A percentile compares a stretch with the other conserved stretches of the same genome.
Conservation (phyloP, 1,140 invertebrate genomes). For the Drosophila parabipectinata region DNA sequence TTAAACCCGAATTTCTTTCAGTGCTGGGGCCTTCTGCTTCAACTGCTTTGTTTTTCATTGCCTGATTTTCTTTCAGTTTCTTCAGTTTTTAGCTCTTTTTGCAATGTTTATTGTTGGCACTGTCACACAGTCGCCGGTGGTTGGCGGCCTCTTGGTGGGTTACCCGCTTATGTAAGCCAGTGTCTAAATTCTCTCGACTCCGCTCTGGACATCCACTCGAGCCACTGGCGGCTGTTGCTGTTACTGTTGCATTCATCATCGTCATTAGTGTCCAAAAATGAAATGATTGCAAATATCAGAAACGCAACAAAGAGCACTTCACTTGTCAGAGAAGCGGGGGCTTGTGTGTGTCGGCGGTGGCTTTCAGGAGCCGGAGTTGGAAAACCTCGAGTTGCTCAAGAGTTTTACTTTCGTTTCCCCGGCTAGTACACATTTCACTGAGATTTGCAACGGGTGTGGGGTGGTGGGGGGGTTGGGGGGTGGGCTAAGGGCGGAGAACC, state of each 20-base stretch:
- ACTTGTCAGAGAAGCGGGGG: conserved; percentile 32
- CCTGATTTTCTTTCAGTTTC: conserved; percentile 49
- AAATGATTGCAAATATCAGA: conserved; percentile 74
- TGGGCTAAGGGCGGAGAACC: conserved; percentile 19
- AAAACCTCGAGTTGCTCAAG: conserved; percentile 9
- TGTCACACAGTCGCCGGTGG: conserved; percentile 52
- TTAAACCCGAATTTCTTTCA: background rate
- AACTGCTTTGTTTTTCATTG: conserved; percentile 47
- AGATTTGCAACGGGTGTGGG: background rate
- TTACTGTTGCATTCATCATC: conserved; percentile 64
- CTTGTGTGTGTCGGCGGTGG: background rate
- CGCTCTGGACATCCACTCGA: conserved; percentile 67
- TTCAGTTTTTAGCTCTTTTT: conserved; percentile 20
- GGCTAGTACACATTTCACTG: conserved; percentile 60
- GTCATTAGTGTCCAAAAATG: conserved; percentile 75
- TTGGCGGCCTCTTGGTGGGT: conserved; percentile 6
- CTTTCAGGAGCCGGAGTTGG: background rate
- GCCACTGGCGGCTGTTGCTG: background rate
- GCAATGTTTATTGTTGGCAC: conserved; percentile 71
- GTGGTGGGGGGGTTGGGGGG: background rate
- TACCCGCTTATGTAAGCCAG: conserved; percentile 31
- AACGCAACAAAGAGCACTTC: conserved; percentile 59
- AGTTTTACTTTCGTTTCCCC: conserved; percentile 74
- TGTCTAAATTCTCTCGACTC: conserved; percentile 61
- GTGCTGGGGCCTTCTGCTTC: conserved; percentile 27